Evolutionary conservation across 2,797 vertebrate species (phyloP).

Genomic region (Phrynocephalus forsythii): DNA sequence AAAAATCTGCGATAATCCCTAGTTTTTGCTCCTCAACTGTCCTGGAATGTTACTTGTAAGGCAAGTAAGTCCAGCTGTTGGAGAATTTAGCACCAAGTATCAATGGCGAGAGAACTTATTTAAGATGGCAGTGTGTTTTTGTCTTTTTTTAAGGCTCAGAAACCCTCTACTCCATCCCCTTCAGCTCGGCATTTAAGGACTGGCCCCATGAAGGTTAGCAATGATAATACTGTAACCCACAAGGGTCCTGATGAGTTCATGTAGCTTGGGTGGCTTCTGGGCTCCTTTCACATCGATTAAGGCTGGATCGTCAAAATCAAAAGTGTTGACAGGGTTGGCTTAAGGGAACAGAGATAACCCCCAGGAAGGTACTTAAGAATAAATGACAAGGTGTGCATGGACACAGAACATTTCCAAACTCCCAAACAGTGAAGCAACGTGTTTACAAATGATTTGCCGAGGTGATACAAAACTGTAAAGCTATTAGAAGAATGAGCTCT

Average conservation of each 20-base stretch:
- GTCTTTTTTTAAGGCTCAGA: constrained; percentile 57
- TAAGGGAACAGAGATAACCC: constrained; percentile 49
- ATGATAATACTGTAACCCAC: constrained; percentile 5
- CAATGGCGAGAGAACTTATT: background rate
- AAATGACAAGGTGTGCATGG: constrained; percentile 26
- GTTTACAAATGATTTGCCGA: constrained; percentile 39
- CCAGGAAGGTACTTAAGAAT: constrained; percentile 58
- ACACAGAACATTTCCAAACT: constrained; percentile 48
- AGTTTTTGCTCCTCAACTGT: background rate
- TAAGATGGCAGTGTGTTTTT: constrained; percentile 27
- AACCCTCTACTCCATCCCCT: constrained; percentile 7
- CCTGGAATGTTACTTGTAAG: background rate
- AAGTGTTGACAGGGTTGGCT: background rate
- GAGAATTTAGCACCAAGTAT: constrained; percentile 70
- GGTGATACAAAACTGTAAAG: constrained; percentile 57
- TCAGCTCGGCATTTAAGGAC: background rate
- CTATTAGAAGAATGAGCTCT: constrained; percentile 53
- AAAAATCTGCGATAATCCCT: constrained; percentile 22
- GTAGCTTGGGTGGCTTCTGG: background rate
- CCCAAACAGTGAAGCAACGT: constrained; percentile 49
- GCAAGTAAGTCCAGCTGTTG: constrained; percentile 24
- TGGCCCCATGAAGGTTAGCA: constrained; percentile 39
- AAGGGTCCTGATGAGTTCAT: constrained; percentile 24
- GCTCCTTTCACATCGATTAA: background rate
- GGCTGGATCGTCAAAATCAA: background rate